Conservation (phyloP, 2,888 invertebrate species). For the Elegia similella region DNA sequence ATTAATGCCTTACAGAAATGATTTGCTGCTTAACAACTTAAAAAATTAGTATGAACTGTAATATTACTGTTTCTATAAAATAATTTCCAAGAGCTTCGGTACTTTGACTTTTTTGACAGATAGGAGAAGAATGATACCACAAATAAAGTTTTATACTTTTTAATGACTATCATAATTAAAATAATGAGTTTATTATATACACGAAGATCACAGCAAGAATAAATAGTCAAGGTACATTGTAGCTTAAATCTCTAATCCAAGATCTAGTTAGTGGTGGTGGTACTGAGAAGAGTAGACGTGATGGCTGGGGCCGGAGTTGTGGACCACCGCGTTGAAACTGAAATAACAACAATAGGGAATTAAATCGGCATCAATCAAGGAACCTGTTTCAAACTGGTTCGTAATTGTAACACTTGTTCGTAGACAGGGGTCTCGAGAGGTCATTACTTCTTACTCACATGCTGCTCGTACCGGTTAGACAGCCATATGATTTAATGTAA, state of each 20-base stretch:
- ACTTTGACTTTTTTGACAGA: no score
- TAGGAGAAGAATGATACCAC: conserved; percentile 7
- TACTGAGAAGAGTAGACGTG: conserved; percentile 68
- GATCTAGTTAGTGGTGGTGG: conserved; percentile 61
- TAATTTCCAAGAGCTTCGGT: no score
- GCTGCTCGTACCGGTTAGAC: conserved; percentile 65
- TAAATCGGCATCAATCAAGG: conserved; percentile 16
- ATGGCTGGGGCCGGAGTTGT: conserved; percentile 74
- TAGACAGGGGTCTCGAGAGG: conserved; percentile 56
- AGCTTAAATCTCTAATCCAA: conserved; percentile 32
- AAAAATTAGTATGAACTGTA: no score
- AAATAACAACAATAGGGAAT: conserved; percentile 37
- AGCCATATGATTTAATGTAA: conserved; percentile 59
- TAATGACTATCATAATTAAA: conserved; percentile 40
- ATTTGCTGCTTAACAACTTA: no score
- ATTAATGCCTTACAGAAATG: no score
- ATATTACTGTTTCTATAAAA: no score
- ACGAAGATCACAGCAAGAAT: conserved; percentile 61
- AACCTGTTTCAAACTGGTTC: conserved; percentile 46
- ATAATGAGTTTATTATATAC: conserved; percentile 39
- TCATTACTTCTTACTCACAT: conserved; percentile 53
- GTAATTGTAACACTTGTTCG: conserved; percentile 29
- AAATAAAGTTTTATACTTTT: conserved; percentile 23
- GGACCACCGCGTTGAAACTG: conserved; percentile 77
- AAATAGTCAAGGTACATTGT: conserved; percentile 51